A percentile compares a stretch with the other conserved stretches of the same genome.
phyloP scores from a whole-genome alignment of 2,797 vertebrate genomes.

The Sebastes kiyomatsui region DNA sequence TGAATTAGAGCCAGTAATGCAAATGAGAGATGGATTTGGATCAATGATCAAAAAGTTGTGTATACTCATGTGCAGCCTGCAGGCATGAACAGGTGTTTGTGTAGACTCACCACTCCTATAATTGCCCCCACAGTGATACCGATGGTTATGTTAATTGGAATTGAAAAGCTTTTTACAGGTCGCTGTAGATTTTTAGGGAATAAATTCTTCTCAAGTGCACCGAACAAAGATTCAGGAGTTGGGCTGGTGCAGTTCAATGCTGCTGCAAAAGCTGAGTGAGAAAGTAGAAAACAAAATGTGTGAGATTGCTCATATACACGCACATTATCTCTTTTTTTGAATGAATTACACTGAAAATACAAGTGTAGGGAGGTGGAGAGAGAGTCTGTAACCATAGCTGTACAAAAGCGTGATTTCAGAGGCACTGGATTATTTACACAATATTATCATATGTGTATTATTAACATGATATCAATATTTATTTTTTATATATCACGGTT shows the following conservation, averaged over 20 bases:
- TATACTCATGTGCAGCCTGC: not conserved
- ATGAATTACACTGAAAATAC: too few relatives aligned
- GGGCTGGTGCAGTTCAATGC: conserved; percentile 64
- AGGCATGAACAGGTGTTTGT: not conserved
- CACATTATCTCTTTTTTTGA: too few relatives aligned
- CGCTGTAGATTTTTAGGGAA: conserved; percentile 20
- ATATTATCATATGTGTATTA: too few relatives aligned
- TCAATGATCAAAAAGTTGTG: not conserved
- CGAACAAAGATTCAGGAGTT: conserved; percentile 33
- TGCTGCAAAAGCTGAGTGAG: conserved; percentile 26
- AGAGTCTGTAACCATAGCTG: too few relatives aligned
- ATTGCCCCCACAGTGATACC: conserved; percentile 50
- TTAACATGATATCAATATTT: not conserved
- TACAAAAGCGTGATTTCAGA: too few relatives aligned
- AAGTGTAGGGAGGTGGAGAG: not conserved
- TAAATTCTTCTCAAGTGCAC: conserved; percentile 38
- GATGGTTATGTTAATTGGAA: conserved; percentile 21
- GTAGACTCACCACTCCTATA: conserved; percentile 62
- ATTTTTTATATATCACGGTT: too few relatives aligned
- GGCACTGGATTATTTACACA: too few relatives aligned
- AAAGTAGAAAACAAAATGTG: not conserved
- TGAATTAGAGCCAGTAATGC: not conserved
- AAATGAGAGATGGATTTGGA: not conserved
- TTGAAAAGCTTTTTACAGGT: conserved; percentile 35
- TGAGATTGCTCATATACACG: not conserved